A percentile compares a stretch with the other conserved stretches of the same genome.
phyloP scores from a whole-genome alignment of 2,888 invertebrate genomes.

The Andrena bicolor region DNA sequence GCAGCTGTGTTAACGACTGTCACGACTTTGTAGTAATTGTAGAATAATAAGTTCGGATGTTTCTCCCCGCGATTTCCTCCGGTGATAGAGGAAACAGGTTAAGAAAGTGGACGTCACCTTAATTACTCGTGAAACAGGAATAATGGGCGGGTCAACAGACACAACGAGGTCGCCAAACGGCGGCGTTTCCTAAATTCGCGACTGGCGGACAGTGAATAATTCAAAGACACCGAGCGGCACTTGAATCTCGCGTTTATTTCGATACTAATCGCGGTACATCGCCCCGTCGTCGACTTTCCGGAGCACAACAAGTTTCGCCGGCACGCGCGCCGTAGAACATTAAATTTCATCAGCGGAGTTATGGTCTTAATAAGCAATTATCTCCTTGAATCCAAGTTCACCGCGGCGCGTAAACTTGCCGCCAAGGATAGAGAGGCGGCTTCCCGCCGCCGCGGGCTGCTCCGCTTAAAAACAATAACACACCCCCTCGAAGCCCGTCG shows the following conservation, averaged over 20 bases:
- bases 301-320: conserved; percentile 18
- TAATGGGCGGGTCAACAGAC: too few species aligned
- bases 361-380: conserved; percentile 55
- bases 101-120: too few species aligned
- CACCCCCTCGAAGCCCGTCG: neutral
- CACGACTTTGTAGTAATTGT: too few species aligned
- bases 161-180: too few species aligned
- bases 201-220: conserved; percentile 1
- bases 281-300: conserved; percentile 17
- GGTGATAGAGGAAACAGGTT: too few species aligned
- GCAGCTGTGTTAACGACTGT: too few species aligned
- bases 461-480: conserved; percentile 5
- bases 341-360: conserved; percentile 55
- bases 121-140: too few species aligned
- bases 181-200: neutral
- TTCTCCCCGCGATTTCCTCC: too few species aligned
- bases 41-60: too few species aligned
- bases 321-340: conserved; percentile 21
- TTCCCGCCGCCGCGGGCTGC: conserved; percentile 8
- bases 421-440: conserved; percentile 11
- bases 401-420: conserved; percentile 48
- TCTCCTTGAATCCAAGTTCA: conserved; percentile 53
- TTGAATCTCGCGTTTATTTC: conserved; percentile 5
- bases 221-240: neutral
- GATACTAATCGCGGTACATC: conserved; percentile 15